Evolutionary conservation across 2,888 invertebrate genomes (phyloP), one percentile per base, ranked within the genome.

Genomic region (Rhynchonema sp.): DNA sequence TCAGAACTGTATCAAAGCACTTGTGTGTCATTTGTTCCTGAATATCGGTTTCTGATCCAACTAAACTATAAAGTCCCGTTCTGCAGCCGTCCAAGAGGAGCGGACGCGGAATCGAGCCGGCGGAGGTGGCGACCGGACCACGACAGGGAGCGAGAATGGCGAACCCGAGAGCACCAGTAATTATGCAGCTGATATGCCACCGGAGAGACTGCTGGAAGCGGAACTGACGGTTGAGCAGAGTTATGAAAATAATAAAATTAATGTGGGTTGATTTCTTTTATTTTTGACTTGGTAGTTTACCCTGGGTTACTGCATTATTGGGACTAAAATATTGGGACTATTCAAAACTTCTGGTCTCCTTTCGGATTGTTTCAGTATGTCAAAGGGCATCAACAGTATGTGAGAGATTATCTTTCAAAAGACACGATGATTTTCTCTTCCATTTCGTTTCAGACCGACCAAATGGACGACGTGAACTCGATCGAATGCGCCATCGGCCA

Each of bases 401-500:
- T n/a, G n/a, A n/a, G n/a, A n/a, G n/a, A n/a, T n/a, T n/a, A n/a
- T n/a, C n/a, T n/a, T n/a, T n/a, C n/a, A n/a, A n/a, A n/a, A n/a
- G n/a, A n/a, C n/a, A n/a, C n/a, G n/a, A n/a, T n/a, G n/a, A n/a
- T n/a, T n/a, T n/a, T n/a, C n/a, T n/a, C n/a, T n/a, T 38, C 9
- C 38, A n/a, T 23, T 49, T 49, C n/a, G 9, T 58, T 59, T 49
- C 28, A 61, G 61, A 1, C 30, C 2, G 57, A 46, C 17, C 56
- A 55, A 29, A 25, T 57, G 56, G 56, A 59, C 27, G 46, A 30
- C 29, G 6, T 56, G 6, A 38, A 46, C 73, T 90, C 91, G 30
- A 92, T 92, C 57, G 90, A 91, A 77, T 87, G 87, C 76, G 92
- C 94, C 76, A 80, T 94, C 71, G 84, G 85, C 67, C 88, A 89